Percentiles rank a stretch among this genome's conserved stretches.
Conservation (phyloP, 2,113 vertebrate genomes). For the Thymallus thymallus region DNA sequence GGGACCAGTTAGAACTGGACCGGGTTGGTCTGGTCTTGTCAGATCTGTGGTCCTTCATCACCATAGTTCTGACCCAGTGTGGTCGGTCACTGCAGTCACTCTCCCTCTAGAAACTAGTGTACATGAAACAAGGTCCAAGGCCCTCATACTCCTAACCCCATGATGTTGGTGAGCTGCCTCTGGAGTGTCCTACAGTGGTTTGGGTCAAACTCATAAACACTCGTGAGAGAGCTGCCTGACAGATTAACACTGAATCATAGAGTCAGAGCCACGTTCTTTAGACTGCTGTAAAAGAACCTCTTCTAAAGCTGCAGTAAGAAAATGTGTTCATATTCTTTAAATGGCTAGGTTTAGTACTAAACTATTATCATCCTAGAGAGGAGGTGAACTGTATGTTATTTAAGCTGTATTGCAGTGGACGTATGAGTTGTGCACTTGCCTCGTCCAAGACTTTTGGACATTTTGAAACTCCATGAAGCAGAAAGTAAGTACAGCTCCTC, state of each 20-base stretch:
- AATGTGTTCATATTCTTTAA: not conserved
- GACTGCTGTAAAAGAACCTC: not conserved
- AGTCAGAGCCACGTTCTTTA: not conserved
- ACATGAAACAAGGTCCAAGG: constrained; percentile 54
- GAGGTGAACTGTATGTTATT: not conserved
- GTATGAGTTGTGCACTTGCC: not conserved
- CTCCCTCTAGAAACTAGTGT: constrained; percentile 34
- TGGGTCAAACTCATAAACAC: constrained; percentile 61
- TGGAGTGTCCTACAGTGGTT: constrained; percentile 15
- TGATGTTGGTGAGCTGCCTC: not conserved
- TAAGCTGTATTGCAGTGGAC: not conserved
- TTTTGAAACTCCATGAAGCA: constrained; percentile 26
- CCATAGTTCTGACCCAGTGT: constrained; percentile 36
- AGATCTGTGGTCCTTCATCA: constrained; percentile 37
- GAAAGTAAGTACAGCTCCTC: constrained; percentile 45
- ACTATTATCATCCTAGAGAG: not conserved
- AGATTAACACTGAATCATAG: constrained; percentile 45
- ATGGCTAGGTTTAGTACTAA: not conserved
- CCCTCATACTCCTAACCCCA: constrained; percentile 40
- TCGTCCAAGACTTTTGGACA: not conserved
- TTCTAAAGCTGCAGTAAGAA: not conserved
- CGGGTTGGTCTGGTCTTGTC: constrained; percentile 19
- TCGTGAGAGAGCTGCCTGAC: constrained; percentile 38
- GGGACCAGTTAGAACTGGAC: constrained; percentile 46
- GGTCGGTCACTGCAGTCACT: constrained; percentile 35